Conservation (phyloP, 2,888 invertebrate species). For the Acleris holmiana region DNA sequence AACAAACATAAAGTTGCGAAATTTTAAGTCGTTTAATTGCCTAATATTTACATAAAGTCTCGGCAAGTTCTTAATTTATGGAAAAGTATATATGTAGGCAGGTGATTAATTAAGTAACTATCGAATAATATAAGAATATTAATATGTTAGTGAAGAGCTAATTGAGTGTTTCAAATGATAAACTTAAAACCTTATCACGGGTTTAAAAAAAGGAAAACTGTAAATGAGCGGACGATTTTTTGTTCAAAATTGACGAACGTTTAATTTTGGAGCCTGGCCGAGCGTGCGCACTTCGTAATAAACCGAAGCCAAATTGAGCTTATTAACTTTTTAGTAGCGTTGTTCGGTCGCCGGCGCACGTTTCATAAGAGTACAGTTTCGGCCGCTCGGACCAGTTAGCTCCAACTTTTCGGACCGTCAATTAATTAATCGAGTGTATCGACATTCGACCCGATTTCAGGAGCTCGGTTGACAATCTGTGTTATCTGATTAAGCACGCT, state of each 20-base stretch:
- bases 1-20: slow-evolving; percentile 9
- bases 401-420: slow-evolving; percentile 78
- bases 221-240: not conserved
- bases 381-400: slow-evolving; percentile 73
- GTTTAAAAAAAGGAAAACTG: slow-evolving; percentile 1
- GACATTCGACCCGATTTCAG: slow-evolving; percentile 84
- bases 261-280: slow-evolving; percentile 18
- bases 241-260: slow-evolving; percentile 20
- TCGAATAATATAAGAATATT: not conserved
- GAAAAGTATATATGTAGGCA: slow-evolving; percentile 25
- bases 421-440: slow-evolving; percentile 84
- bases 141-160: not conserved
- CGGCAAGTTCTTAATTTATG: slow-evolving; percentile 30
- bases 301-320: slow-evolving; percentile 34
- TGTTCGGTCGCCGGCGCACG: slow-evolving; percentile 37
- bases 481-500: slow-evolving; percentile 84
- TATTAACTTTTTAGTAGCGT: slow-evolving; percentile 37
- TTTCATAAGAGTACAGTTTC: slow-evolving; percentile 74
- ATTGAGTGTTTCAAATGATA: not conserved
- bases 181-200: not conserved
- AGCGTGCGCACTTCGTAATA: slow-evolving; percentile 28
- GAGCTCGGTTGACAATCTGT: slow-evolving; percentile 83
- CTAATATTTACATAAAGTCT: slow-evolving; percentile 26
- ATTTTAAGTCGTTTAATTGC: slow-evolving; percentile 24
- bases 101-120: slow-evolving; percentile 23